These are phyloP conservation scores for Plectrocnemia conspersa DNA, from an alignment of 1,140 invertebrate species.

Conservation along the genomic window DNA sequence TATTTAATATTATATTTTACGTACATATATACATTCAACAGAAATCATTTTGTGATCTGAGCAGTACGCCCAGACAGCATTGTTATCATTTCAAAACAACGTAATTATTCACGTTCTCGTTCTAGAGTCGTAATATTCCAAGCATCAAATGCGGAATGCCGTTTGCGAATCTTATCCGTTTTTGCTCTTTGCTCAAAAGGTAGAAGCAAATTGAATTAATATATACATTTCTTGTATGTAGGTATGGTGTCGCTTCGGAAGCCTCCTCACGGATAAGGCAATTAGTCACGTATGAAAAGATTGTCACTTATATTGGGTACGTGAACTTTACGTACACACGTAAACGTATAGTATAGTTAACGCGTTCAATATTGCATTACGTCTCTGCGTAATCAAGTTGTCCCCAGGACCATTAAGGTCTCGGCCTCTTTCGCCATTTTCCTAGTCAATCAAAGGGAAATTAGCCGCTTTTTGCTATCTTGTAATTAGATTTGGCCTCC, in stretches of 20 bases:
- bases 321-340: too few species aligned
- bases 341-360: too few species aligned
- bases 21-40: too few species aligned
- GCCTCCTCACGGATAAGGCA: background rate
- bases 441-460: constrained; percentile 23
- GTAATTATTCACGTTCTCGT: too few species aligned
- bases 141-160: too few species aligned
- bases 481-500: constrained; percentile 26
- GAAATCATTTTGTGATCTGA: too few species aligned
- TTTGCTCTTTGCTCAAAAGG: too few species aligned
- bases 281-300: constrained; percentile 8
- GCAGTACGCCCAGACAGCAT: too few species aligned
- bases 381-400: constrained; percentile 11
- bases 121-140: too few species aligned
- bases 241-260: background rate
- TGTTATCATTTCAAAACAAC: too few species aligned
- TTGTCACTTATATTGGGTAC: background rate
- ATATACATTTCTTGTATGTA: background rate
- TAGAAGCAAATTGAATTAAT: constrained; percentile 4
- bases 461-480: constrained; percentile 24
- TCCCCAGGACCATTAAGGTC: constrained; percentile 6
- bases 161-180: too few species aligned
- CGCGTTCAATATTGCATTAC: constrained; percentile 12
- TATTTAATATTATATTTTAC: too few species aligned
- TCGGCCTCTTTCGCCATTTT: background rate